Evolutionary conservation across 2,888 invertebrate genomes (phyloP), one percentile per base, ranked within the genome.

Genomic region (Dyspetes luteomarginatus): DNA sequence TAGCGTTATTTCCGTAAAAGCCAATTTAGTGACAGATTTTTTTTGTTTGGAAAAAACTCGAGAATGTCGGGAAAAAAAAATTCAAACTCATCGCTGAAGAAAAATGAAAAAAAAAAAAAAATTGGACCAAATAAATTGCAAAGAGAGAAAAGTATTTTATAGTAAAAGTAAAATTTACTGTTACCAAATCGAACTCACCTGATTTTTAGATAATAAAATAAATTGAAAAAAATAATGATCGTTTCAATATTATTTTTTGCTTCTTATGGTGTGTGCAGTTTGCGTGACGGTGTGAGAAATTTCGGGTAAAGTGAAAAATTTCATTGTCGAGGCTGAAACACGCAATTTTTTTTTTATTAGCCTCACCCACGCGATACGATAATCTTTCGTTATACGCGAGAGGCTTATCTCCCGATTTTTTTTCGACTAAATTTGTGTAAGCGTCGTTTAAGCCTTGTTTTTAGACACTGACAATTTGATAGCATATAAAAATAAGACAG

Each of bases 371-470:
- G 9, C 24, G 55, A 24, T 22, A 55, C 36, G 55, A 55, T 15
- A 26, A 24, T 68, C 36, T 41, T 24, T 24, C 17, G 26, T 45
- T 62, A 62, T 45, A 28, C 58, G n/a, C 45, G 58, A 36, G 36
- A 36, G 36, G 9, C 36, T 36, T 0, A 5, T 26, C 7, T 24
- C 55, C 22, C 52, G 30, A 19, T 43, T 12, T 22, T 73, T 64
- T 64, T 28, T 28, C 4, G 19, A 24, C 19, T 9, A 12, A 73
- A 43, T 41, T 26, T 24, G 41, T 52, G 24, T 19, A 43, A 73
- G 64, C 45, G 55, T n/a, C 43, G 43, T 64, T 73, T 19, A 55
- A 28, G 17, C 41, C 50, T 45, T 26, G 12, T 7, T 36, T 36
- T 36, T 36, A 36, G 43, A 15, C 19, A 56, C 26, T 9, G 41